Evolutionary conservation across 2,888 invertebrate species (phyloP), one percentile per base, ranked within the genome.

Genomic region (Camptogramma bilineatum): DNA sequence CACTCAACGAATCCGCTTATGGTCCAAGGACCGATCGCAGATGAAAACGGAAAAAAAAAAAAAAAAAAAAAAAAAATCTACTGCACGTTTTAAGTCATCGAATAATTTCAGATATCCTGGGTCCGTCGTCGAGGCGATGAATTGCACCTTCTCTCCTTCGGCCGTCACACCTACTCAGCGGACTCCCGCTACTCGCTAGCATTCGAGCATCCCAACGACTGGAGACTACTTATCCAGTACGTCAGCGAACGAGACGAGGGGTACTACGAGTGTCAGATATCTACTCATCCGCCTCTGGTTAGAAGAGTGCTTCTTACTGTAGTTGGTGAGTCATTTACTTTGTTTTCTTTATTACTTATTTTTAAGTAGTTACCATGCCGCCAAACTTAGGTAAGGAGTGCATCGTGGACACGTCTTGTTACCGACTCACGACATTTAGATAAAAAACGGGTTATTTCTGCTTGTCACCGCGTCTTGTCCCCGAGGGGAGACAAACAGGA

Each of bases 231-330:
- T 69, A 95, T 97, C 60, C 94, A 95, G 82, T 96, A 95, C 81
- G 95, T 96, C 70, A 95, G 95, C 64, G 96, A 96, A 80, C 92
- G 95, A 60, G 97, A 97, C 80, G 95, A 96, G 69, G 97, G 97
- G n/a, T 94, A 94, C 75, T 96, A 96, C 86, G 96, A 96, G 85
- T 96, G 96, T 76, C 96, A 96, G 90, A 95, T 96, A 71, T 96
- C 96, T n/a, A 95, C 95, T 17, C 96, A 96, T 85, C 96, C 96
- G 8, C 96, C 96, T 9, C 86, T 96, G 62, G 95, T 96, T 70
- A 92, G 96, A 75, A 93, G 95, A 79, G 95, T 96, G 52, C 94
- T 95, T 83, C 94, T 96, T 64, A 93, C 94, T 74, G 96, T 96
- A 74, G 95, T 96, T 81, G 96, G 96, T 96, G 81, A 95, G 95